Evolutionary conservation across 2,888 invertebrate species (phyloP).

Genomic region (Dynastes grantii): DNA sequence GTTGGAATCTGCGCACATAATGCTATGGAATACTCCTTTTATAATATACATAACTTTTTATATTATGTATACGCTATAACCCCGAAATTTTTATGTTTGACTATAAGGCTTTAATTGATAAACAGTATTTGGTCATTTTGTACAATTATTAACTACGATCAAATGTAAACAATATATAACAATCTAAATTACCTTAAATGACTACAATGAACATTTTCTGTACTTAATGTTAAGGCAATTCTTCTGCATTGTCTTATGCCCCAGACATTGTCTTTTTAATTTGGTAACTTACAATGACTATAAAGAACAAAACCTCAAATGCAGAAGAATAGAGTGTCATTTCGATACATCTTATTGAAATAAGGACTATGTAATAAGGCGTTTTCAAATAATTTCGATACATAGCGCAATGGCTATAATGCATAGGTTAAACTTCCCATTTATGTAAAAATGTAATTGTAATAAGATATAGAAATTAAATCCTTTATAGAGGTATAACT

Average conservation of each 20-base stretch:
- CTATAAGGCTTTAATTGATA: slow-evolving; percentile 67
- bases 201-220: slow-evolving; percentile 28
- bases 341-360: too few species aligned
- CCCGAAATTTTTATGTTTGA: slow-evolving; percentile 54
- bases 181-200: slow-evolving; percentile 34
- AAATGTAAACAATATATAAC: slow-evolving; percentile 34
- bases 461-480: too few species aligned
- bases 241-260: slow-evolving; percentile 21
- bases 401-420: too few species aligned
- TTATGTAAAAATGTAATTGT: too few species aligned
- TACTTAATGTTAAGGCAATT: background rate
- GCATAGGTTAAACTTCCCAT: too few species aligned
- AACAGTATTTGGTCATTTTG: slow-evolving; percentile 67
- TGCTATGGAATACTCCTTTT: slow-evolving; percentile 25
- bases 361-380: too few species aligned
- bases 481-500: too few species aligned
- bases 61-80: background rate
- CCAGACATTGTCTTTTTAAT: slow-evolving; percentile 7
- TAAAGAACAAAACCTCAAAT: background rate
- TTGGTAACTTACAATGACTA: slow-evolving; percentile 29
- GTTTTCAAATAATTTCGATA: too few species aligned
- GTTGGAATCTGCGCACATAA: slow-evolving; percentile 5
- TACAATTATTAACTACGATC: slow-evolving; percentile 57
- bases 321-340: background rate
- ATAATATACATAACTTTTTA: too few species aligned